Percentiles rank a stretch among this genome's conserved stretches.
Evolutionary conservation across 2,113 vertebrate species (phyloP).

Genomic region (Oophaga pumilio): DNA sequence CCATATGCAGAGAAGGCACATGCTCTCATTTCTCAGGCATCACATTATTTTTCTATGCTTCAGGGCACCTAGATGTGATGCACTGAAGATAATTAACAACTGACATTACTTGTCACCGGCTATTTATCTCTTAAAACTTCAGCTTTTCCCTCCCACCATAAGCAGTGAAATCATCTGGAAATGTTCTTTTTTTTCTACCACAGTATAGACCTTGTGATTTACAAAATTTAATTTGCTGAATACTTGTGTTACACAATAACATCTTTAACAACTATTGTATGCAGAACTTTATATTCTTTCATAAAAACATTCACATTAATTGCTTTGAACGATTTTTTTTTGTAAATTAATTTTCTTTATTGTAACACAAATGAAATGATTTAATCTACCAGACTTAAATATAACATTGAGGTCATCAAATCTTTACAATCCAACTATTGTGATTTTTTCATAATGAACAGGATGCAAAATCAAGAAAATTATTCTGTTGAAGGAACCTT

Average conservation of each 20-base stretch:
- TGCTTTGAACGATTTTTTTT: neutral
- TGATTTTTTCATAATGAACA: neutral
- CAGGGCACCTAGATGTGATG: neutral
- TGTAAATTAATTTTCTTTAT: neutral
- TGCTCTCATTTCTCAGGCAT: neutral
- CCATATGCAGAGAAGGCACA: neutral
- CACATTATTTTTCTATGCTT: neutral
- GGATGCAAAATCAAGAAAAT: neutral
- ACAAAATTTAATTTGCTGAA: neutral
- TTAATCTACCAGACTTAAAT: neutral
- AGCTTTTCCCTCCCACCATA: neutral
- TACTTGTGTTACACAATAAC: neutral
- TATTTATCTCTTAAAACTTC: neutral
- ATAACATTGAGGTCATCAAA: neutral
- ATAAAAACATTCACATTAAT: too few species aligned
- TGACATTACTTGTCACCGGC: neutral
- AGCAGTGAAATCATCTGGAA: neutral
- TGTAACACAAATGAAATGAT: neutral
- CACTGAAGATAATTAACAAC: neutral
- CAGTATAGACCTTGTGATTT: neutral
- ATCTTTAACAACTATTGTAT: neutral
- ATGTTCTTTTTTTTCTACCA: neutral
- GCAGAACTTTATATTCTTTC: too few species aligned
- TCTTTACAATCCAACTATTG: neutral
- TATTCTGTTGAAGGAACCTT: neutral